Evolutionary conservation across 2,797 vertebrate species (phyloP), one percentile per base, ranked within the genome.

Genomic region (Kryptolebias ocellatus): DNA sequence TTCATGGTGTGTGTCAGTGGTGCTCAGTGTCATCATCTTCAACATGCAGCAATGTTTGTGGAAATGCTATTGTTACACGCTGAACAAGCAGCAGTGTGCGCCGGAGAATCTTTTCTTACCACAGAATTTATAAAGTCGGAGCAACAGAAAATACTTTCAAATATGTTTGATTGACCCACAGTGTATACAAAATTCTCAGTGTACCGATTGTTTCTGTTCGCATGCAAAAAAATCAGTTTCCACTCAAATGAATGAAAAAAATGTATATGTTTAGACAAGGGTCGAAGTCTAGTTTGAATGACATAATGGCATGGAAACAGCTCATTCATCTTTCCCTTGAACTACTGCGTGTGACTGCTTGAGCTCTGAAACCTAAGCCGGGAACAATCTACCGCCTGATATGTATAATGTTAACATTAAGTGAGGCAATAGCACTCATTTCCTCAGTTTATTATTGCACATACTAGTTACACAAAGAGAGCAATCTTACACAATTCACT

Each of bases 401-500:
- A 80, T 78, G 72, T 82, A 77, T 76, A 85, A 89, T 68, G 82
- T 83, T 85, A 85, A 84, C 83, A 89, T 90, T 76, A 83, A 75
- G 74, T 84, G 76, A 85, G 72, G 85, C 78, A 83, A 90, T 75
- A 83, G 70, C 58, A 20, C 80, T 87, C 80, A 91, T 90, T 92
- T 92, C 90, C 87, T 89, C 67, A 31, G 80, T 89, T 92, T 91
- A 89, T 91, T 90, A 79, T 91, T 91, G 69, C 85, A 87, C 84
- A 85, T 75, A 55, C 57, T 80, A 67, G 81, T 85, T 87, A 89
- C 86, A 87, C 83, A 83, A 85, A 87, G 85, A 84, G 56, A 72
- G 61, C 85, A 83, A 90, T 88, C 72, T 89, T 89, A 76, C 86
- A 85, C 80, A 81, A 91, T 89, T 90, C 67, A 78, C 78, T 87